Percentiles rank a stretch among this genome's conserved stretches.
These are phyloP conservation scores for Diploptera punctata DNA, from an alignment of 2,888 invertebrate species.

Conservation along the genomic window DNA sequence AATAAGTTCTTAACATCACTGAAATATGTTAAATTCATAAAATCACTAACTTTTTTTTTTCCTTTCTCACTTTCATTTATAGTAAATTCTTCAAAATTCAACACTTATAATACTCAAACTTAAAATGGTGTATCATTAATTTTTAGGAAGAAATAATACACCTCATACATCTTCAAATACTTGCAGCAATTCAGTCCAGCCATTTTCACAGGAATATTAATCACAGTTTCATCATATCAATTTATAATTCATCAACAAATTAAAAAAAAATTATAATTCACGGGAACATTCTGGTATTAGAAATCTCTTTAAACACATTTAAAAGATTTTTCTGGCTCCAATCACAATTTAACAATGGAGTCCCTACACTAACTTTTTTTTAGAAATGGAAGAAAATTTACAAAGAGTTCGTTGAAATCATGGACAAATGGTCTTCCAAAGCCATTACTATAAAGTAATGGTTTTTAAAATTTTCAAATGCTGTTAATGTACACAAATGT, in stretches of 20 bases:
- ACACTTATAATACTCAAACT: background rate
- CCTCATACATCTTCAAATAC: background rate
- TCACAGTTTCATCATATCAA: background rate
- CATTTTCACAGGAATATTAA: too few species aligned
- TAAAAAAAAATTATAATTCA: background rate
- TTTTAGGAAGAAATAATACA: background rate
- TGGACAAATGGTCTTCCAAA: background rate
- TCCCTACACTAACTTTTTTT: slow-evolving; percentile 20
- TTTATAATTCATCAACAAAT: background rate
- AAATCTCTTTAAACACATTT: background rate
- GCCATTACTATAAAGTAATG: background rate
- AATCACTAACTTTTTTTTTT: background rate
- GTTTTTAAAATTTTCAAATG: background rate
- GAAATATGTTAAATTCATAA: background rate
- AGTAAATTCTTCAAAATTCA: background rate
- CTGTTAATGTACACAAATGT: background rate
- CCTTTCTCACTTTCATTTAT: background rate
- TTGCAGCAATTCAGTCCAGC: background rate
- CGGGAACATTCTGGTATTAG: background rate
- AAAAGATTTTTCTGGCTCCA: background rate
- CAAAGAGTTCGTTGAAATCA: slow-evolving; percentile 11
- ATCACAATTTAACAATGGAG: background rate
- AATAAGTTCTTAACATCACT: background rate
- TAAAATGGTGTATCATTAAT: background rate
- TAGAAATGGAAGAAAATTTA: slow-evolving; percentile 22